Conservation (phyloP, 2,797 vertebrate genomes). For the Pampus argenteus region DNA sequence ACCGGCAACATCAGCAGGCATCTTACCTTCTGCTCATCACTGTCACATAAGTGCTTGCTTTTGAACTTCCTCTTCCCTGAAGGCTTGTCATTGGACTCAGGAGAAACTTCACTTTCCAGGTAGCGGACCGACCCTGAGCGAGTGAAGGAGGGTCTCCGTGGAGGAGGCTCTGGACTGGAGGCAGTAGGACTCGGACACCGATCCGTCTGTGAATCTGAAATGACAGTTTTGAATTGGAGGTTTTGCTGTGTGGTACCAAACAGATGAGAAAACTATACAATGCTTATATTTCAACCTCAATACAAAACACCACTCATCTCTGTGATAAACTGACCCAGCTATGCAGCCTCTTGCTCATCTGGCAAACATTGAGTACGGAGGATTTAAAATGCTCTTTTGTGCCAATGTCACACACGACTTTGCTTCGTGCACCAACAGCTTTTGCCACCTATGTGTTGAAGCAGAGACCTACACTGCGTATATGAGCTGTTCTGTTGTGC, state of each 20-base stretch:
- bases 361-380: constrained; percentile 10
- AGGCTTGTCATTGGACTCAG: constrained; percentile 91
- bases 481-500: constrained; percentile 26
- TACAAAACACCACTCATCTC: not conserved
- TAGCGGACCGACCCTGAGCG: constrained; percentile 82
- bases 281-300: not conserved
- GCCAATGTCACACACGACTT: constrained; percentile 19
- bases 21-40: constrained; percentile 84
- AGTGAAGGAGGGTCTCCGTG: constrained; percentile 76
- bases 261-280: not conserved
- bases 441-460: constrained; percentile 23
- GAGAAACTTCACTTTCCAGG: constrained; percentile 82
- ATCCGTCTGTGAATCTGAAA: constrained; percentile 72
- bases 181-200: constrained; percentile 68
- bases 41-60: constrained; percentile 93
- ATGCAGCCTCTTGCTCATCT: constrained; percentile 5
- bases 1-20: constrained; percentile 47
- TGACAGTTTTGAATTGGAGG: constrained; percentile 18
- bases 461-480: constrained; percentile 16
- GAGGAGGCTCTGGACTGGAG: constrained; percentile 73
- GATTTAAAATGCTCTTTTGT: constrained; percentile 18
- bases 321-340: not conserved
- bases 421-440: constrained; percentile 22
- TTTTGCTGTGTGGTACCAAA: constrained; percentile 1
- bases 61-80: constrained; percentile 99